Conservation (phyloP, 2,113 vertebrate species). For the Phrynocephalus versicolor region DNA sequence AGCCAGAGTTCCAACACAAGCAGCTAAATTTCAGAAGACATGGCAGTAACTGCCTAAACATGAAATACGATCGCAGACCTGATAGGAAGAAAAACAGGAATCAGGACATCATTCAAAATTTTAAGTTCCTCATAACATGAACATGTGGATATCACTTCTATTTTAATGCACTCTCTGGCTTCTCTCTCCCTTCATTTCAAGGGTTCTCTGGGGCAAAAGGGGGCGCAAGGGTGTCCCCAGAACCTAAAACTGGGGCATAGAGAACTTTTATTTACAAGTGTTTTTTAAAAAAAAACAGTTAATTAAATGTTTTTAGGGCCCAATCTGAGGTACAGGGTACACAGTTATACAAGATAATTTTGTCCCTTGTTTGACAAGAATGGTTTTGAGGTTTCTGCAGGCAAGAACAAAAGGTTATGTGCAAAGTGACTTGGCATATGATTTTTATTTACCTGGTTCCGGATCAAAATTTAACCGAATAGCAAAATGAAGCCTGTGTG, state of each 20-base stretch:
- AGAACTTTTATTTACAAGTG: no score
- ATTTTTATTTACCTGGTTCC: not conserved
- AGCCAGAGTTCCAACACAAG: not conserved
- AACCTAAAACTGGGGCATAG: no score
- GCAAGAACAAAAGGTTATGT: not conserved
- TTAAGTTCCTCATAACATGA: not conserved
- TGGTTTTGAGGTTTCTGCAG: no score
- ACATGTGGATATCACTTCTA: not conserved
- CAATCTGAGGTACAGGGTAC: no score
- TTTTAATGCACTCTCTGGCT: not conserved
- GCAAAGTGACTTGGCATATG: not conserved
- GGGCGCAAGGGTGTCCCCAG: no score
- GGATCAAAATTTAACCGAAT: constrained; percentile 11
- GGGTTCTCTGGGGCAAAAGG: no score
- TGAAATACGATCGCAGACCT: not conserved
- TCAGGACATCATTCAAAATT: not conserved
- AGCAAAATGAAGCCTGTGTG: not conserved
- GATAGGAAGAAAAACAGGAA: not conserved
- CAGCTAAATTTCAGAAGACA: not conserved
- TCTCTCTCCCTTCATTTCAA: no score
- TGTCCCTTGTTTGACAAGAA: no score
- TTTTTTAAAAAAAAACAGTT: no score
- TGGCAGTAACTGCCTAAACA: accelerated
- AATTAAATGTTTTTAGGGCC: no score
- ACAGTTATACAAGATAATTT: no score